phyloP scores from a whole-genome alignment of 2,797 vertebrate genomes.

The Pseudopleuronectes americanus region DNA sequence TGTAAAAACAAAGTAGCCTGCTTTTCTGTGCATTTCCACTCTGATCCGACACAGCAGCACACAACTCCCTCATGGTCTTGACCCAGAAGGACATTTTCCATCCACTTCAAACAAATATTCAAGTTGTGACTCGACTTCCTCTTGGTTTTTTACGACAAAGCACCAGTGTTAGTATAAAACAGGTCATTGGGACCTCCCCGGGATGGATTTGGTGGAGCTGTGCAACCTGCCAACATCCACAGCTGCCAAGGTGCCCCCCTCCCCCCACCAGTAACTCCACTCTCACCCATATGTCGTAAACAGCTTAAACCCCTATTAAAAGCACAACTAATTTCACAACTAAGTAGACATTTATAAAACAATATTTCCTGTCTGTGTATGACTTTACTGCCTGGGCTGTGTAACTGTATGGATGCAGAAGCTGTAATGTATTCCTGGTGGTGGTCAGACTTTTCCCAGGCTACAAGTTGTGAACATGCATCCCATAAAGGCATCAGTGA shows the following conservation, averaged over 20 bases:
- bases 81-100: conserved; percentile 71
- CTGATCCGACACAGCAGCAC: conserved; percentile 67
- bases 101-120: conserved; percentile 78
- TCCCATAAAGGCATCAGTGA: conserved; percentile 78
- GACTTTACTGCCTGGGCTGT: conserved; percentile 56
- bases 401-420: conserved; percentile 67
- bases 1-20: conserved; percentile 62
- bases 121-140: conserved; percentile 81
- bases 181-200: conserved; percentile 86
- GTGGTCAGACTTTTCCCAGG: conserved; percentile 70
- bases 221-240: conserved; percentile 78
- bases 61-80: conserved; percentile 58
- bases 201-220: conserved; percentile 67
- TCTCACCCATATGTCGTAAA: conserved; percentile 80
- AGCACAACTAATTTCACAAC: conserved; percentile 80
- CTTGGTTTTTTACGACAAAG: conserved; percentile 78
- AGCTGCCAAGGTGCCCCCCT: conserved; percentile 62
- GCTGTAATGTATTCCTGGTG: conserved; percentile 68
- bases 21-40: conserved; percentile 62
- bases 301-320: conserved; percentile 83
- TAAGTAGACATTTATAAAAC: conserved; percentile 81
- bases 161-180: conserved; percentile 84
- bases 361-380: conserved; percentile 78
- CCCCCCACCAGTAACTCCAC: conserved; percentile 76
- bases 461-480: conserved; percentile 76